Base-by-base conservation (phyloP, 2,888 invertebrate genomes). In the Calameuta idolon region DNA sequence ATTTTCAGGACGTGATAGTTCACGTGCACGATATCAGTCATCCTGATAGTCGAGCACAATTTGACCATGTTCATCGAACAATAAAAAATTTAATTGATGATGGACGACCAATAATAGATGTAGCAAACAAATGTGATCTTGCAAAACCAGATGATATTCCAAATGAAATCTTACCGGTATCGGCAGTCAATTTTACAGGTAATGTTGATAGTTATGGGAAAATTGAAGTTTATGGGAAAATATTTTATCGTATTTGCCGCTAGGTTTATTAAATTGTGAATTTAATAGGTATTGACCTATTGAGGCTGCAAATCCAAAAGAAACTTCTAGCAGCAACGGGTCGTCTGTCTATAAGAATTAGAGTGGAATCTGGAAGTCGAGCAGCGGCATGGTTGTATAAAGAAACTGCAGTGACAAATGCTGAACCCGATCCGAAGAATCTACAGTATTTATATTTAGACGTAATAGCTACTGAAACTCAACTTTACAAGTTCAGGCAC, bases 21-120 rank as follows among this genome's bases (percentile, higher is more conserved):
- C 97, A 97, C 89, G 94, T 97, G 0, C 94, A 95, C 86, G 97
- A 97, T 90, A 89, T 95, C 1, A 96, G 97, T 80, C 96, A 97
- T 90, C 95, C 95, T 5, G 95, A 96, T 88, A 92, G 93, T 84
- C 84, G 89, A 76, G 94, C 94, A 33, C 97, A 98, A 91, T 92
- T 93, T 69, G 91, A 94, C 35, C 95, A 95, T 85, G 97, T 98
- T 0, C 87, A 94, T 55, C 85, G 93, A 33, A 97, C 96, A 0
- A 91, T 98, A 34, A 85, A 92, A 79, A 90, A 91, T 3, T 90
- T 97, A 83, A 89, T 92, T 11, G 83, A 86, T n/a, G 89, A 92
- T 77, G 81, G 89, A 55, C 90, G 92, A 76, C 87, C 94, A 34
- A 86, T 92, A 3, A 92, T 96, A 34, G 94, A 94, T 84, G 95